Evolutionary conservation across 2,797 vertebrate species (phyloP).

Genomic region (Sparus aurata): DNA sequence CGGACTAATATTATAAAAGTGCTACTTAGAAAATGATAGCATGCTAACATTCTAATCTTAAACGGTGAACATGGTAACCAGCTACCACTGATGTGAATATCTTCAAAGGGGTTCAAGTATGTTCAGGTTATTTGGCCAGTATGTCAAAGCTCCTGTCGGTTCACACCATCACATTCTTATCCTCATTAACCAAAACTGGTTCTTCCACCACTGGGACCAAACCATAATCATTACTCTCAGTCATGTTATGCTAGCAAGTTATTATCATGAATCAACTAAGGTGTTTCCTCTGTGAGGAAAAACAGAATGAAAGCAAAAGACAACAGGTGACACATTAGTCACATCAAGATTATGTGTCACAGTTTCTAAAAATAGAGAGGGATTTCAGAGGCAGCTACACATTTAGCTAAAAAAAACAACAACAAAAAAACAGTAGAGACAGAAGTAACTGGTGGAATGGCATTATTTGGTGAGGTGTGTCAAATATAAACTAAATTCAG

Average conservation of each 20-base stretch:
- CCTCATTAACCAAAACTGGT: conserved; percentile 50
- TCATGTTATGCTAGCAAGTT: not conserved
- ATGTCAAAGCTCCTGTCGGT: not conserved
- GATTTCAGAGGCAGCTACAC: conserved; percentile 12
- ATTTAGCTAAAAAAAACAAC: too few species aligned
- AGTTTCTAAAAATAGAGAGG: conserved; percentile 38
- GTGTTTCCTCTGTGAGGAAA: conserved; percentile 2
- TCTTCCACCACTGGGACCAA: conserved; percentile 29
- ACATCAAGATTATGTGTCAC: conserved; percentile 12
- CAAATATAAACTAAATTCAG: not conserved
- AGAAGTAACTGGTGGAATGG: not conserved
- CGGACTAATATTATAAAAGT: not conserved
- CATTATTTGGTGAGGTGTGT: not conserved
- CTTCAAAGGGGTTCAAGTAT: not conserved
- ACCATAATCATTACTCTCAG: not conserved
- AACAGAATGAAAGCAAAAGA: not conserved
- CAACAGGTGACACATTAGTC: conserved; percentile 14
- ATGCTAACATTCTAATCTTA: too few species aligned
- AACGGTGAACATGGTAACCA: too few species aligned
- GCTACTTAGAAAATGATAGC: too few species aligned
- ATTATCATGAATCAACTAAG: conserved; percentile 19
- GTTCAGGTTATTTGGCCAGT: not conserved
- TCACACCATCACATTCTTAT: conserved; percentile 19
- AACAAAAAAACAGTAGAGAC: not conserved
- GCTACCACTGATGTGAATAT: too few species aligned